Conservation (phyloP, 2,888 invertebrate species). For the Caenorhabditis sp. region DNA sequence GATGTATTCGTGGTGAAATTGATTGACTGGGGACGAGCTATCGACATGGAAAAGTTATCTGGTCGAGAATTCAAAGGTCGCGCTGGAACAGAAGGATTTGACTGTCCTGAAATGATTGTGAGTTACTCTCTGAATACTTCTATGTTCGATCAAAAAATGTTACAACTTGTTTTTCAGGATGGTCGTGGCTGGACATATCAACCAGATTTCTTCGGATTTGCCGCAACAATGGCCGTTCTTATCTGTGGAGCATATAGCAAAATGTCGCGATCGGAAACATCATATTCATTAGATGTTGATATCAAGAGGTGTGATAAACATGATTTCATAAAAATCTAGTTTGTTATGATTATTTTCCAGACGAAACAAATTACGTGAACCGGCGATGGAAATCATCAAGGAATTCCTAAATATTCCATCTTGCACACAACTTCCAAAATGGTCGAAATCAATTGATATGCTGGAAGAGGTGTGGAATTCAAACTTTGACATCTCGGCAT, state of each 20-base stretch:
- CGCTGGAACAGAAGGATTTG: slow-evolving; percentile 75
- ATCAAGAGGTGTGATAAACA: slow-evolving; percentile 55
- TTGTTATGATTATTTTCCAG: slow-evolving; percentile 77
- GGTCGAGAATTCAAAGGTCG: slow-evolving; percentile 76
- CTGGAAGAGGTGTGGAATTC: neutral
- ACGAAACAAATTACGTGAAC: slow-evolving; percentile 72
- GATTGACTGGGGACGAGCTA: slow-evolving; percentile 92
- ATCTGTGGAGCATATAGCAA: slow-evolving; percentile 85
- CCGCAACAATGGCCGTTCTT: slow-evolving; percentile 85
- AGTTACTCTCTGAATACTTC: too few relatives aligned
- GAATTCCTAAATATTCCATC: neutral
- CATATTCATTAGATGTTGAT: slow-evolving; percentile 55
- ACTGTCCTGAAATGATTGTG: slow-evolving; percentile 81
- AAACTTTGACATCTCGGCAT: neutral
- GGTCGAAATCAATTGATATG: neutral
- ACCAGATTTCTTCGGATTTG: slow-evolving; percentile 88
- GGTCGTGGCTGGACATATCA: slow-evolving; percentile 84
- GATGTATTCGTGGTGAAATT: slow-evolving; percentile 76
- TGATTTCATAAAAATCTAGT: slow-evolving; percentile 85
- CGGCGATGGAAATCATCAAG: slow-evolving; percentile 84
- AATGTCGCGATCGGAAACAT: slow-evolving; percentile 71
- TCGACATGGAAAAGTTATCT: slow-evolving; percentile 80
- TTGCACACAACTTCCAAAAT: slow-evolving; percentile 1
- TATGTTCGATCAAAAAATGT: too few relatives aligned
- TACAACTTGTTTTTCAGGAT: slow-evolving; percentile 71